Base-by-base conservation (phyloP, 2,888 invertebrate species). In the Cryptops parisi region DNA sequence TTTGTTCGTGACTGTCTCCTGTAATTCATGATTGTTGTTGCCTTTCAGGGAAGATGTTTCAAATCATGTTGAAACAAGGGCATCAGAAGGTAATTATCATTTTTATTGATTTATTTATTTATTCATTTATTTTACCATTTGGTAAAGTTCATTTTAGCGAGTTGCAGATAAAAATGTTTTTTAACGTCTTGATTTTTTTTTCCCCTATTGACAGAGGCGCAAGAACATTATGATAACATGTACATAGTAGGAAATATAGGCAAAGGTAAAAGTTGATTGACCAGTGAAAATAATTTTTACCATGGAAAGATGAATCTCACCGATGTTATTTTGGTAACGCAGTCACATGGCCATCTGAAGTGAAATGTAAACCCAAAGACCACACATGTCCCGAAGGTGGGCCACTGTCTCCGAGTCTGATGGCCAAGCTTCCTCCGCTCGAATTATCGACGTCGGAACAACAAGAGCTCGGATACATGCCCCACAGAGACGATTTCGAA, bases 401-500 rank as follows among this genome's bases (percentile, higher is more conserved):
- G 15, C 87, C 88, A 0, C 68, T 88, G 1, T 82, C 85, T 1
- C 86, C 85, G 5, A 79, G 80, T 58, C 72, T 79, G 23, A 76
- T 79, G 55, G 78, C 81, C 1, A 74, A 82, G 53, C 71, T 90
- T 53, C 85, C 88, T 33, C 83, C 88, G 1, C 67, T 87, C 24
- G 88, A 90, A 61, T 79, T 88, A 52, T 78, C 81, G 9, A 70
- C 78, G 0, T 88, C 90, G 65, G 91, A 96, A 71, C 88, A 91
- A 27, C 75, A 81, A 33, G 82, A 88, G 63, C 74, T 96, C 9
- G 89, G 90, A 2, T 96, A 93, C 65, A 91, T 91, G 86, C 87
- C 93, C 2, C 84, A 88, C 65, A 77, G 94, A 65, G 94, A 94
- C 76, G 93, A 94, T 67, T 96, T 91, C 74, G 94, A 94, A 73